Base-by-base conservation (phyloP, 2,888 invertebrate genomes). In the Philereme vetulata region DNA sequence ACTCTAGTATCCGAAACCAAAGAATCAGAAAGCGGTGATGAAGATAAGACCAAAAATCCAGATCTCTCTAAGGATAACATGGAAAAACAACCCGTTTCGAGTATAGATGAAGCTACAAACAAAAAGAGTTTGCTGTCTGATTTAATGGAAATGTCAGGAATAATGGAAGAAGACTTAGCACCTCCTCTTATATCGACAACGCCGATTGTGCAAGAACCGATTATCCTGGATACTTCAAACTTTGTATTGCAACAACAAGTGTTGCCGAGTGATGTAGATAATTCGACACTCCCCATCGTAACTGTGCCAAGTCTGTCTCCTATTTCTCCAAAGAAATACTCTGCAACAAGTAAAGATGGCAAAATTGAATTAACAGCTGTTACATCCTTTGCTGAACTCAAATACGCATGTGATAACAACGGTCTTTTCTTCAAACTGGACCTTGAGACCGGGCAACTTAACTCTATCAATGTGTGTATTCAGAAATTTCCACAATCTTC, bases 101-200 rank as follows among this genome's bases (percentile, higher is more conserved):
- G 35, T 46, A 38, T 36, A 5, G 52, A 51, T 0, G 38, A 68
- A 8, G 49, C 53, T 4, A 33, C 54, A n/a, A 78, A 68, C 51
- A 77, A 78, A 61, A 88, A 88, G 68, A 80, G 85, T 48, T 80
- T 92, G 66, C 64, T 92, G 36, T 90, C 90, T 0, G 90, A 91
- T 72, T 79, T 92, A 64, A 92, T 92, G 92, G 85, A 86, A 80
- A 89, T 92, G 88, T 91, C 91, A 7, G 92, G 92, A 7, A 92
- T 92, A 71, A 82, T 82, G 8, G 73, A 80, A 55, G 89, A 89
- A 64, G 90, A 91, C 56, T 64, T 75, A 4, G 62, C 66, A 40
- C 63, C 76, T 38, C 60, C 62, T 33, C 48, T 60, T 42, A 43
- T 49, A 51, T 40, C 52, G 42, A 10, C 45, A 38, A 9, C 53